Evolutionary conservation across 2,113 vertebrate species (phyloP).

Genomic region (Ctenomys sociabilis): DNA sequence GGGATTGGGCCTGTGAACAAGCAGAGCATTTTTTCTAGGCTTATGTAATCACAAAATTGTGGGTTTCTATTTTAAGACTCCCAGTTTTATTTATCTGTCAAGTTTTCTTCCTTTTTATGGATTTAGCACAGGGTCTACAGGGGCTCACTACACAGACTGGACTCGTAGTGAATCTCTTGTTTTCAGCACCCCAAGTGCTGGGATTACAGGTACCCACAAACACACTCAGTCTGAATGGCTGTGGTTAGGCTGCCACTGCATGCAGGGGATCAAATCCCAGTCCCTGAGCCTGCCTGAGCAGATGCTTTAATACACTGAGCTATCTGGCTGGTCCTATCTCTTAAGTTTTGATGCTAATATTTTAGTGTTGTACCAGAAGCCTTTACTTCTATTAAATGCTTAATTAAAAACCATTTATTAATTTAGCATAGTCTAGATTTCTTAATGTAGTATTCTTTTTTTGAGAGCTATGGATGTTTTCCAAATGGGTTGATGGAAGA

Average conservation of each 20-base stretch:
- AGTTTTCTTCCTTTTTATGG: not conserved
- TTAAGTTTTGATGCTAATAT: constrained; percentile 25
- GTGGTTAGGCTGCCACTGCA: no score
- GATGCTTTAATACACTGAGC: no score
- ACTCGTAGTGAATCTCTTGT: no score
- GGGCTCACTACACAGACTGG: no score
- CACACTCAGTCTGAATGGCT: no score
- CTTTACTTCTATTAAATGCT: constrained; percentile 58
- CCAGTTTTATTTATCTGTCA: constrained; percentile 46
- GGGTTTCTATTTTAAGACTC: not conserved
- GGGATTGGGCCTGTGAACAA: not conserved
- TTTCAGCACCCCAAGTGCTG: no score
- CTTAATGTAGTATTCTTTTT: not conserved
- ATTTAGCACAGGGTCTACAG: no score
- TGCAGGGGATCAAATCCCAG: no score
- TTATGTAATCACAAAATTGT: not conserved
- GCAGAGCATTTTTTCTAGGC: constrained; percentile 22
- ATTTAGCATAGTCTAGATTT: not conserved
- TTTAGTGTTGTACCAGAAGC: constrained; percentile 10
- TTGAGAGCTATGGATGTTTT: not conserved
- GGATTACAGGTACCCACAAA: no score
- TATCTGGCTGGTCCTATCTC: not conserved
- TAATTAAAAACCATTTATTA: constrained; percentile 57
- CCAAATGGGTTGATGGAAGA: not conserved
- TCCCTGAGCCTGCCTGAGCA: no score